Base-by-base conservation (phyloP, 2,888 invertebrate genomes). In the Tenthredo distinguenda region DNA sequence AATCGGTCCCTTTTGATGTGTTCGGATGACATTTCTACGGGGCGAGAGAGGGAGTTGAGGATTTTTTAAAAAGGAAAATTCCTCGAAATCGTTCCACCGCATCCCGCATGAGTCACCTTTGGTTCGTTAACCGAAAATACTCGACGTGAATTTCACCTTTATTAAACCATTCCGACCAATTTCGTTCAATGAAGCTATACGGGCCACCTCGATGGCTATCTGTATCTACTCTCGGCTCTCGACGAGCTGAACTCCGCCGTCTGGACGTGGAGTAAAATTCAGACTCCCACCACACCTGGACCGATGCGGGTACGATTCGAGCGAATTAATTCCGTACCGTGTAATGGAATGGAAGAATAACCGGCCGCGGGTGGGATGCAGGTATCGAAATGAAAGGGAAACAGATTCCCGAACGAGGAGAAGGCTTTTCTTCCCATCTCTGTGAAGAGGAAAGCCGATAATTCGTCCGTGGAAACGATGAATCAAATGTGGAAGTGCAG, bases 101-200 rank as follows among this genome's bases (percentile, higher is more conserved):
- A 12, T 81, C 81, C 81, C 81, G 81, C 81, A 81, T 81, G 58
- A n/a, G 62, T 31, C 62, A 81, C 62, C 81, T 81, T 81, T 37
- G 18, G 2, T 74, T 62, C 10, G 62, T 58, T 81, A 40, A 40
- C 12, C 62, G 7, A 55, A 62, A 37, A 62, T 62, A 81, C 40
- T 81, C 34, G 21, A 81, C 50, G 18, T 62, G 40, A 58, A 81
- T 81, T 62, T 83, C 83, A 85, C 83, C 87, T 88, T 87, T 90
- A 89, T 90, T 88, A 85, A 76, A 65, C 55, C 86, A 87, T 89
- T 88, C 86, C 87, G 88, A 87, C 88, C 90, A 91, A 91, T 91
- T 91, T 89, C 86, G 87, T 88, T 86, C 88, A 91, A 91, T 91
- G 87, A 90, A 91, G 89, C 86, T 86, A 91, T 91, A 91, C 90